Evolutionary conservation across 2,888 invertebrate species (phyloP), one percentile per base, ranked within the genome.

Genomic region (Agrochola circellaris): DNA sequence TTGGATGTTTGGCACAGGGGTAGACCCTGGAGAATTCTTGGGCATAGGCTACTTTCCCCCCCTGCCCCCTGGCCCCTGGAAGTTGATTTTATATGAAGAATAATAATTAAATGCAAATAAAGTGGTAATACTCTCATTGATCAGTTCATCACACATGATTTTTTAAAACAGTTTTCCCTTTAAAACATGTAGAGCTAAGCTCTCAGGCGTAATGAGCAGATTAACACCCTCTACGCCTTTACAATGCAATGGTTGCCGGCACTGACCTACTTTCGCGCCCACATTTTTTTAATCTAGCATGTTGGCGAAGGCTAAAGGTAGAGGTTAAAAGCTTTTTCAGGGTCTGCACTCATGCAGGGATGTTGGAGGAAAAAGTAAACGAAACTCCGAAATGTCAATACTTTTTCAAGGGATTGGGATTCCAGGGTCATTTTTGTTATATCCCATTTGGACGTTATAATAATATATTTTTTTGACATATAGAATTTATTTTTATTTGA

Each of bases 241-340:
- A 71, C 80, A 82, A 82, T 81, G 61, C 80, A 82, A 82, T 81
- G 61, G 42, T 60, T 82, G 70, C 26, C 58, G 45, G 51, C 62
- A 78, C 73, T 83, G 81, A 81, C 81, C 81, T 83, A 81, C 48
- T 81, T 81, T 78, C n/a, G 9, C 54, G 23, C 8, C 45, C 48
- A 77, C 56, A 66, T 78, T 78, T 81, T 81, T 81, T 83, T 54
- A 72, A 83, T 73, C 54, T 56, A 83, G 72, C 58, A 20, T 77
- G 78, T 69, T 48, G 58, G 62, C 6, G 72, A 77, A 65, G 64
- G 60, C 54, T 48, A 42, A 64, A 65, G 78, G 79, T 69, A 26
- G 61, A 77, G 65, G 83, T 65, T 85, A 85, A 85, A 78, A 84
- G 81, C 69, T 69, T 81, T 81, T 83, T 61, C 58, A 72, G 68